These are phyloP conservation scores for Agonopterix alstromeriana DNA, from an alignment of 2,888 invertebrate genomes.

Conservation along the genomic window DNA sequence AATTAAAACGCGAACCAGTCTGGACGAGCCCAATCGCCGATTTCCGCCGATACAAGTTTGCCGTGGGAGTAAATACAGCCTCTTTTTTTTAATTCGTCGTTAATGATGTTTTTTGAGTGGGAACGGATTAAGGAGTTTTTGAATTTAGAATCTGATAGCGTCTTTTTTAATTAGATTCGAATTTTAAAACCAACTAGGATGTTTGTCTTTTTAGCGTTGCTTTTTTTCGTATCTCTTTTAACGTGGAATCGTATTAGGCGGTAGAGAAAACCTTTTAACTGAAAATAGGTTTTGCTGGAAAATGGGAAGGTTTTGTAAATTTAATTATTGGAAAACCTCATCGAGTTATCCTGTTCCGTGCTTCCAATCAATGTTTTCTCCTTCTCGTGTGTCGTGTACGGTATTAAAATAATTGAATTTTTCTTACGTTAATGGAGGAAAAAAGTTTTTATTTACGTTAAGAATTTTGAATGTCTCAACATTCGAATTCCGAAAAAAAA, in stretches of 20 bases:
- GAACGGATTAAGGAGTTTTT: constrained; percentile 22
- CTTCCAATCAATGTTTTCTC: too few species aligned
- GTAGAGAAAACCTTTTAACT: neutral
- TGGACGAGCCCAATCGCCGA: constrained; percentile 27
- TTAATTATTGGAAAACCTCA: constrained; percentile 12
- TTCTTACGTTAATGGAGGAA: too few species aligned
- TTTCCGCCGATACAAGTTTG: constrained; percentile 44
- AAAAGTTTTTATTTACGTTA: too few species aligned
- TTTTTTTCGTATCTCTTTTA: too few species aligned
- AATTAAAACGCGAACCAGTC: constrained; percentile 36
- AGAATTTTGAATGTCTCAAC: too few species aligned
- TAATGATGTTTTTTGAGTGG: constrained; percentile 26
- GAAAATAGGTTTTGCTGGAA: constrained; percentile 1
- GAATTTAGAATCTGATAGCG: constrained; percentile 10
- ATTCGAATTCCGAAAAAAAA: too few species aligned
- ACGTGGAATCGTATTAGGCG: too few species aligned
- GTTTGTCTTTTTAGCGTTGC: neutral
- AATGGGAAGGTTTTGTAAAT: constrained; percentile 7
- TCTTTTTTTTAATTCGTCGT: constrained; percentile 14
- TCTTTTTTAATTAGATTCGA: constrained; percentile 7
- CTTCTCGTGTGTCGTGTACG: too few species aligned
- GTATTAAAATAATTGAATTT: too few species aligned
- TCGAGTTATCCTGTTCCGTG: constrained; percentile 5
- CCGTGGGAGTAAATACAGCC: constrained; percentile 38
- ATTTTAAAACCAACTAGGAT: constrained; percentile 1